Evolutionary conservation across 1,140 invertebrate species (phyloP).

Genomic region (Adoxophyes honmai): DNA sequence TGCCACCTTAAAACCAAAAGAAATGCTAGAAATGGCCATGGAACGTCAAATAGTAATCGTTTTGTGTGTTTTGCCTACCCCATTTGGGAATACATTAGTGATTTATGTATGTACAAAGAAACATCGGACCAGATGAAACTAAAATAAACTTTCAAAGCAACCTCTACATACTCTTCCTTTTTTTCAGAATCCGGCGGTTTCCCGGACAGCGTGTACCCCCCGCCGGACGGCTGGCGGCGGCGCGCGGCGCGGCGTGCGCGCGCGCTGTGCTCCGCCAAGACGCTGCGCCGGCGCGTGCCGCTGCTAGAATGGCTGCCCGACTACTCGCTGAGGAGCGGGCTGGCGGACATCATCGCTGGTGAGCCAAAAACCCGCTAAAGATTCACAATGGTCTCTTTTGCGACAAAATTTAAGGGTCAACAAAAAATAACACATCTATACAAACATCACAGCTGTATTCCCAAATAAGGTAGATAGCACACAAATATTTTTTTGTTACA

Average conservation of each 20-base stretch:
- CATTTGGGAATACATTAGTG: too few relatives aligned
- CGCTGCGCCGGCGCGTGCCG: constrained; percentile 78
- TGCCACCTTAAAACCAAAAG: too few relatives aligned
- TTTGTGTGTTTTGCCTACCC: too few relatives aligned
- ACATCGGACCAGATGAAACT: too few relatives aligned
- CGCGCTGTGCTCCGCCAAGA: constrained; percentile 68
- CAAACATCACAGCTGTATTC: too few relatives aligned
- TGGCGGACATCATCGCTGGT: constrained; percentile 86
- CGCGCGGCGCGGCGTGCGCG: constrained; percentile 36
- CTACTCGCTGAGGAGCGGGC: constrained; percentile 79
- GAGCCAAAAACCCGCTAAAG: constrained; percentile 9
- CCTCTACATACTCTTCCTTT: constrained; percentile 7
- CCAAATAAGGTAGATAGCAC: too few relatives aligned
- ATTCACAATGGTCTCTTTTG: background rate
- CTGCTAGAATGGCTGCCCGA: constrained; percentile 82
- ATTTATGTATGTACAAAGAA: too few relatives aligned
- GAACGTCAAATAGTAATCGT: too few relatives aligned
- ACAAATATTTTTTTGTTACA: too few relatives aligned
- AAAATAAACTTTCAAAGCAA: too few relatives aligned
- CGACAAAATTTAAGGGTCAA: background rate
- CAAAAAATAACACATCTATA: background rate
- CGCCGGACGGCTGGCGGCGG: constrained; percentile 36
- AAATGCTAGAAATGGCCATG: too few relatives aligned
- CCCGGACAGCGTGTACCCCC: constrained; percentile 25
- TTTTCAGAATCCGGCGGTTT: constrained; percentile 39